phyloP scores from a whole-genome alignment of 1,140 invertebrate genomes.

The Heliconius eleuchia region DNA sequence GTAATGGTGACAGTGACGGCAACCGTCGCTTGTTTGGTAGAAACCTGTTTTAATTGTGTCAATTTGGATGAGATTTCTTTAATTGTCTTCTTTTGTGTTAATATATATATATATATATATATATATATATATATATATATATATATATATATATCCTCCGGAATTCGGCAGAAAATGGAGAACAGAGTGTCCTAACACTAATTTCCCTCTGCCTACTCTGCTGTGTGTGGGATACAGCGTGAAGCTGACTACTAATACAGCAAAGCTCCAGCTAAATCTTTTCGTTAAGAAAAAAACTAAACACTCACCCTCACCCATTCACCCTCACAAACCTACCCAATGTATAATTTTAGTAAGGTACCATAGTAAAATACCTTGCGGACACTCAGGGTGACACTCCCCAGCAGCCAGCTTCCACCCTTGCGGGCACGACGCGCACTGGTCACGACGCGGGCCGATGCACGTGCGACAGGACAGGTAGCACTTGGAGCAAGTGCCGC shows the following conservation, averaged over 20 bases:
- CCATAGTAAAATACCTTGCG: slow-evolving; percentile 80
- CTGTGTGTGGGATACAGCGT: no score
- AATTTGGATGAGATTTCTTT: background rate
- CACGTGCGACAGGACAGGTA: slow-evolving; percentile 92
- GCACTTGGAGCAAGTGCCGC: slow-evolving; percentile 90
- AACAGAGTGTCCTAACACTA: no score
- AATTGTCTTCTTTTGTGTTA: background rate
- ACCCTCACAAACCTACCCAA: background rate
- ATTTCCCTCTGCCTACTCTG: no score
- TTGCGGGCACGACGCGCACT: slow-evolving; percentile 90
- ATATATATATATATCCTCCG: no score
- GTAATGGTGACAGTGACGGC: slow-evolving; percentile 92
- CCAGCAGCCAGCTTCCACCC: slow-evolving; percentile 90
- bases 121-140: no score
- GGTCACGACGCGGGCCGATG: slow-evolving; percentile 87
- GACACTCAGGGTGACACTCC: slow-evolving; percentile 91
- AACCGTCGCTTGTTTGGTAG: slow-evolving; percentile 85
- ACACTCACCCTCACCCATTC: no score
- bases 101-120: no score
- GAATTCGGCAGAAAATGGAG: no score
- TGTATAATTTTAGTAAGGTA: background rate
- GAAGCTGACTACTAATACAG: no score
- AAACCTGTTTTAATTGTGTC: slow-evolving; percentile 77
- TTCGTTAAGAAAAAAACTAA: no score
- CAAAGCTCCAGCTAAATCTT: no score